phyloP scores from a whole-genome alignment of 2,888 invertebrate species.

The Volucella zonaria region DNA sequence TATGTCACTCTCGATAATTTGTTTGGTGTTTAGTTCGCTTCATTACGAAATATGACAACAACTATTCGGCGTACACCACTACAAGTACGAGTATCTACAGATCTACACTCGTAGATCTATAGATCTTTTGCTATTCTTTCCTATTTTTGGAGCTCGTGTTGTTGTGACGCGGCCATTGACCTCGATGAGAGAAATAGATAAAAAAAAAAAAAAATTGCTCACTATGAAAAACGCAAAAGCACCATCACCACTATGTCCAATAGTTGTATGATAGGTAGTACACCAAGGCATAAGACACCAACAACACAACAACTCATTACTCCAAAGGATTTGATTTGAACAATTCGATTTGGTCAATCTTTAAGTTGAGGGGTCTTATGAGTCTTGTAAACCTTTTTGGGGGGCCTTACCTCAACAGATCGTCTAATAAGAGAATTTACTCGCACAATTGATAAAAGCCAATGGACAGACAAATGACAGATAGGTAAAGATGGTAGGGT shows the following conservation, averaged over 20 bases:
- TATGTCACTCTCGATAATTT: slow-evolving; percentile 54
- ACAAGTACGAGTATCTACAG: slow-evolving; percentile 19
- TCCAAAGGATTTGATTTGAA: slow-evolving; percentile 16
- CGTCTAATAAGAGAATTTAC: slow-evolving; percentile 62
- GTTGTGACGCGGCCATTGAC: slow-evolving; percentile 46
- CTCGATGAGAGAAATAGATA: slow-evolving; percentile 1
- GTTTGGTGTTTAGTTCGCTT: slow-evolving; percentile 36
- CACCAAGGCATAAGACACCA: background rate
- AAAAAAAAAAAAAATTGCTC: slow-evolving; percentile 38
- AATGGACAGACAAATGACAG: background rate
- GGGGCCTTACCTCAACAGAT: slow-evolving; percentile 48
- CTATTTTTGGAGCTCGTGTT: slow-evolving; percentile 21
- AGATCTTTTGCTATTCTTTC: slow-evolving; percentile 10
- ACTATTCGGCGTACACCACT: slow-evolving; percentile 11
- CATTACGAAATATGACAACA: slow-evolving; percentile 41
- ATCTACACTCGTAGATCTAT: background rate
- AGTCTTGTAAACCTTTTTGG: background rate
- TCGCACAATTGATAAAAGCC: slow-evolving; percentile 30
- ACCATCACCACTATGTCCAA: slow-evolving; percentile 18
- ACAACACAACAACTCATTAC: slow-evolving; percentile 18
- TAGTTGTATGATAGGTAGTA: background rate
- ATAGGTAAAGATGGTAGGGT: background rate
- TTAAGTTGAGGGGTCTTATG: too few species aligned
- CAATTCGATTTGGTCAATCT: too few species aligned
- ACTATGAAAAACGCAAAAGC: slow-evolving; percentile 33